Percentiles rank a stretch among this genome's conserved stretches.
These are phyloP conservation scores for Daktulosphaira vitifoliae DNA, from an alignment of 1,140 invertebrate genomes.

Conservation along the genomic window DNA sequence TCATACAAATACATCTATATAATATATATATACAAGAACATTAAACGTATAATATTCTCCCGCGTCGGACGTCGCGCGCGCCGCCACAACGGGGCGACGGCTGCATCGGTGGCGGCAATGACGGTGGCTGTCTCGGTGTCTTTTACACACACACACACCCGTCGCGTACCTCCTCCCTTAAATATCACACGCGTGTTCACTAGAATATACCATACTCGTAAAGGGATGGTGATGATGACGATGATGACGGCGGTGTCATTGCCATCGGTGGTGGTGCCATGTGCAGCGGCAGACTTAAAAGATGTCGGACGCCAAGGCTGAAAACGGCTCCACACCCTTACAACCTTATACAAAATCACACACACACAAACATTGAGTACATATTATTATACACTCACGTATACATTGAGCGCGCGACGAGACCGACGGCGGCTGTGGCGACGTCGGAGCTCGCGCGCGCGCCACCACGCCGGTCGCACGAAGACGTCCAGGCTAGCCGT, in stretches of 20 bases:
- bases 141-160: too few species aligned
- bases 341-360: neutral
- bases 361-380: neutral
- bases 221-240: constrained; percentile 7
- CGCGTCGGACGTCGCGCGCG: neutral
- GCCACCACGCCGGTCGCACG: constrained; percentile 19
- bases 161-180: too few species aligned
- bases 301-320: constrained; percentile 28
- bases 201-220: too few species aligned
- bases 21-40: too few species aligned
- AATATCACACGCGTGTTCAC: neutral
- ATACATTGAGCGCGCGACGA: constrained; percentile 5
- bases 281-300: constrained; percentile 22
- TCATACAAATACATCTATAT: neutral
- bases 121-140: too few species aligned
- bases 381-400: neutral
- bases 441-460: constrained; percentile 14
- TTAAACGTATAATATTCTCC: constrained; percentile 4
- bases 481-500: constrained; percentile 30
- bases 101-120: neutral
- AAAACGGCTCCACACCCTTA: constrained; percentile 25
- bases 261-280: neutral
- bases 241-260: neutral
- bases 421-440: constrained; percentile 4
- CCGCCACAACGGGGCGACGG: neutral